Conservation (phyloP, 2,113 vertebrate genomes). For the Misgurnus mizolepis region DNA sequence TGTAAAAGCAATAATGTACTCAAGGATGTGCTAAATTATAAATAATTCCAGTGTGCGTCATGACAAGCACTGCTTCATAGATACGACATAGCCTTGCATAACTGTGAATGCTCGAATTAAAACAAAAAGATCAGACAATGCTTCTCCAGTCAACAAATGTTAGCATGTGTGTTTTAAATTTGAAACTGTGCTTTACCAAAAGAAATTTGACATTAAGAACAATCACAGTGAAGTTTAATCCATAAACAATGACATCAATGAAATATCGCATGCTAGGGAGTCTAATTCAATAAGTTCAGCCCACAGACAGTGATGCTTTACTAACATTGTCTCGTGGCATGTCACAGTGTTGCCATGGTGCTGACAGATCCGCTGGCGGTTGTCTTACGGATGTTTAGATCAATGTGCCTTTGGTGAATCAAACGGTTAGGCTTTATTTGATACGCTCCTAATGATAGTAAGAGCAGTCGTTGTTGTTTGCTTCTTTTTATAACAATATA, state of each 20-base stretch:
- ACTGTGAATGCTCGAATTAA: neutral
- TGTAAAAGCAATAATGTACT: too few species aligned
- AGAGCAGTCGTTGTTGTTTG: slow-evolving; percentile 13
- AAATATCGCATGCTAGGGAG: slow-evolving; percentile 23
- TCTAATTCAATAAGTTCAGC: slow-evolving; percentile 28
- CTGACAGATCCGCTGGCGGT: slow-evolving; percentile 29
- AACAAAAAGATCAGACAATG: neutral
- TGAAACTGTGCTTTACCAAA: neutral
- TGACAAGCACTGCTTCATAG: too few species aligned
- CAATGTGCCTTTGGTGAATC: neutral
- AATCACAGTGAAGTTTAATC: slow-evolving; percentile 1
- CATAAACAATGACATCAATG: neutral
- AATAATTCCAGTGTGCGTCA: too few species aligned
- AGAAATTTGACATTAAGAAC: neutral
- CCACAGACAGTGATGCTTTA: slow-evolving; percentile 19
- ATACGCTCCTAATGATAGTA: slow-evolving; percentile 20
- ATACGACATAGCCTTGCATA: neutral
- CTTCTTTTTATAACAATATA: neutral
- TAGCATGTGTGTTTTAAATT: neutral
- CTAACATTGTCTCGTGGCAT: slow-evolving; percentile 21
- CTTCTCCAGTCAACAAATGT: neutral
- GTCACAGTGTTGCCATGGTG: slow-evolving; percentile 49
- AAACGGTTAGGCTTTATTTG: slow-evolving; percentile 19
- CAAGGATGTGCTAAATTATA: too few species aligned
- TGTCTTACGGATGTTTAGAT: slow-evolving; percentile 27